Base-by-base conservation (phyloP, 2,888 invertebrate genomes). In the Lasioglossum calceatum region DNA sequence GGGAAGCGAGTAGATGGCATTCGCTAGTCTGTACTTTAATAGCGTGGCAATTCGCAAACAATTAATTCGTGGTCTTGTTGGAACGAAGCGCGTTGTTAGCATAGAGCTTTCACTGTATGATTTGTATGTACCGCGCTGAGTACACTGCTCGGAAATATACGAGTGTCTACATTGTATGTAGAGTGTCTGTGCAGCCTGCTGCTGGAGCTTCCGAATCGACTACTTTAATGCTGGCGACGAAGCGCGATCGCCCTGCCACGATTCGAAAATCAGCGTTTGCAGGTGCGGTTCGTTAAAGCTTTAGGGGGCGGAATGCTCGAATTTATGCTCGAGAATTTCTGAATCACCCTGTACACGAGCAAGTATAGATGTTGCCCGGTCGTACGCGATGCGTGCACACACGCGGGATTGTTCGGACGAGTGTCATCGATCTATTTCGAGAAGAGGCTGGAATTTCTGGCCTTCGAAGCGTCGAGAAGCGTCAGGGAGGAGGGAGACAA, bases 361-460 rank as follows among this genome's bases (percentile, higher is more conserved):
- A 78, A 72, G 64, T 79, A 77, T 73, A 77, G 71, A 74, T 79
- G 47, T 42, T 23, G 23, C 71, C 39, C 71, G 71, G 42, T 71
- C 42, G 71, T 42, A 23, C 67, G 80, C 77, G 70, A 70, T 79
- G 85, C 85, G 79, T 88, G 88, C 88, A 90, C 89, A 87, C 85
- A 88, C 92, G 88, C 90, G 92, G 92, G 93, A 92, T 92, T 90
- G 92, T 92, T 93, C 93, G 93, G 91, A 84, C 92, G 93, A 94
- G 95, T 95, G 95, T 95, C 95, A 95, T 95, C 94, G 95, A 95
- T 95, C 95, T 95, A 95, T 95, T 95, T 95, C 89, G 89, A 92
- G 94, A 92, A 91, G 93, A 93, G 92, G 91, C 91, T 93, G 94
- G 95, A 95, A 95, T 95, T 95, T 94, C 94, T 93, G 93, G 92